Conservation (phyloP, 2,888 invertebrate species). For the Apamea epomidion region DNA sequence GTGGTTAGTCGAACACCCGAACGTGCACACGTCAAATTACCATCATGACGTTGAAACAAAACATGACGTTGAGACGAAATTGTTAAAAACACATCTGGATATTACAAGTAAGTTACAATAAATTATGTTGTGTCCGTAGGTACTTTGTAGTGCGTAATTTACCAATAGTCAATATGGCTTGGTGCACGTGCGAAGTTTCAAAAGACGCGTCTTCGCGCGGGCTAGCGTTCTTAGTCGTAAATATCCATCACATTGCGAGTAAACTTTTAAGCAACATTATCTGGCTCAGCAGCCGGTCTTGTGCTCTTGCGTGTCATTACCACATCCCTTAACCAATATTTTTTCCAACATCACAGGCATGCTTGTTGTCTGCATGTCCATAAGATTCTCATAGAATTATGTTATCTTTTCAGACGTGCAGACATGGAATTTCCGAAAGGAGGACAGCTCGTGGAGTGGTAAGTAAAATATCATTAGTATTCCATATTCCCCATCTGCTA, state of each 20-base stretch:
- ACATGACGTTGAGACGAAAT: not conserved
- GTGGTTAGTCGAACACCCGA: not conserved
- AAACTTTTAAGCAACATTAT: not conserved
- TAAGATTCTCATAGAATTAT: not conserved
- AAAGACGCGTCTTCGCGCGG: too few relatives aligned
- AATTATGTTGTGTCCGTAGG: too few relatives aligned
- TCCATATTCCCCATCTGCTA: too few relatives aligned
- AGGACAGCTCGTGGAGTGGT: not conserved
- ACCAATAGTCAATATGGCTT: too few relatives aligned
- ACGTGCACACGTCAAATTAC: not conserved
- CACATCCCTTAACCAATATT: not conserved
- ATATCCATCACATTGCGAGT: not conserved
- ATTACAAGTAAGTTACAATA: not conserved
- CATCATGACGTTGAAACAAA: not conserved
- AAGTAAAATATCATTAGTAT: not conserved
- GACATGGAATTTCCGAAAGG: not conserved
- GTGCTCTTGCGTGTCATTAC: not conserved
- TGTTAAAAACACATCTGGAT: not conserved
- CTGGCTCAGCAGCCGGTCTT: not conserved
- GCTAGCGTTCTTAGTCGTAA: too few relatives aligned
- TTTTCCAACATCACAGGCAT: not conserved
- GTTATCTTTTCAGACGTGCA: not conserved
- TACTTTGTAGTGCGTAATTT: too few relatives aligned
- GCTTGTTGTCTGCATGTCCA: not conserved
- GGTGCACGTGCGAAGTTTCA: too few relatives aligned